phyloP scores from a whole-genome alignment of 2,888 invertebrate species.

The Schizaphis graminum region DNA sequence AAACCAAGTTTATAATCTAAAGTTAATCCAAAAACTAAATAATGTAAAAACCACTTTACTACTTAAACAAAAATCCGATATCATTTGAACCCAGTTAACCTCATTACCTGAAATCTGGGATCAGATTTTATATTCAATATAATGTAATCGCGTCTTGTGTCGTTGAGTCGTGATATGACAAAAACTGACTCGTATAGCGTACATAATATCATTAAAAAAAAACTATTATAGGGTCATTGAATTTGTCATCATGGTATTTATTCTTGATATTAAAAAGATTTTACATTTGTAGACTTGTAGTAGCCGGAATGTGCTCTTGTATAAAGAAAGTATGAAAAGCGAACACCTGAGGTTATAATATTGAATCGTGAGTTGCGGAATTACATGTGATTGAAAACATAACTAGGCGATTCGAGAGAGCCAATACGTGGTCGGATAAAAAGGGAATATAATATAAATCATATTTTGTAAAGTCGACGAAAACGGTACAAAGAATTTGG shows the following conservation, averaged over 20 bases:
- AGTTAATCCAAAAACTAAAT: neutral
- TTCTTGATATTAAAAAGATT: neutral
- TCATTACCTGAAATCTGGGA: neutral
- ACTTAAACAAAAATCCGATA: neutral
- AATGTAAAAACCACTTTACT: neutral
- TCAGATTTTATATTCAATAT: neutral
- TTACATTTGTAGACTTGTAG: neutral
- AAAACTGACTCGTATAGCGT: neutral
- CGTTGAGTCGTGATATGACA: neutral
- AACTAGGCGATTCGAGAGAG: neutral
- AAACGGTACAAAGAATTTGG: neutral
- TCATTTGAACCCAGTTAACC: neutral
- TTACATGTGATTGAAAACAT: neutral
- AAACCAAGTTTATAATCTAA: neutral
- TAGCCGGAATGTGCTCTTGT: neutral
- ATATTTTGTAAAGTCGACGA: neutral
- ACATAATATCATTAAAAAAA: neutral
- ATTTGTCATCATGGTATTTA: neutral
- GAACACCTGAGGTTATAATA: constrained; percentile 19
- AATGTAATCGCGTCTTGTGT: neutral
- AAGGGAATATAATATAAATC: neutral
- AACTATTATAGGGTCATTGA: neutral
- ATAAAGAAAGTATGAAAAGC: neutral
- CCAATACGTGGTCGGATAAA: neutral
- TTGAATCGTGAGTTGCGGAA: constrained; percentile 47